Evolutionary conservation across 2,888 invertebrate genomes (phyloP), one percentile per base, ranked within the genome.

Genomic region (Noctuana brunneofusca): DNA sequence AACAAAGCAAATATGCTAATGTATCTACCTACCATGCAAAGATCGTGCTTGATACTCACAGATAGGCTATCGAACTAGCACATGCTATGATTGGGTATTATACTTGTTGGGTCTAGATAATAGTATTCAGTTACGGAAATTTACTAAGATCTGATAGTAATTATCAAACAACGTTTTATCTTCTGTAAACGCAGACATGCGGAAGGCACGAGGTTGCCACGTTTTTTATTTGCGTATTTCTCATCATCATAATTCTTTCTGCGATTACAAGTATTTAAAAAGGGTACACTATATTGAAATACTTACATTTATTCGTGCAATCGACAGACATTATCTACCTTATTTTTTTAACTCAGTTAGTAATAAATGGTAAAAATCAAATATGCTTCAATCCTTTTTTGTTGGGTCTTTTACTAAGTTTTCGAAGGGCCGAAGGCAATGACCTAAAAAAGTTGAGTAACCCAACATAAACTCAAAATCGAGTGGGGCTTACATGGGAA

Each of bases 101-200:
- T 55, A 48, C 35, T 50, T 55, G 49, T 22, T 56, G 22, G 50
- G 30, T 56, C 60, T 52, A 38, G 57, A 67, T 66, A 43, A n/a
- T 3, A 24, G 52, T 62, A 57, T 20, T 43, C 41, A 49, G 48
- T 46, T 58, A 59, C 58, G 71, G 70, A 71, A 71, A 70, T 52
- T 67, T 66, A 67, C 66, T 63, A 50, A 66, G 64, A 68, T 69
- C 60, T 65, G 66, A 63, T 68, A 63, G 50, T 58, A 65, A 67
- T 67, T 68, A 68, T 58, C 46, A 69, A 68, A 66, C 64, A 64
- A 63, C 20, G n/a, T 55, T 22, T 68, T 68, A 69, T 70, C 69
- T 66, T 54, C 41, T 46, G 53, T 50, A 49, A 65, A 32, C 57
- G 66, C 3, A 35, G 64, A 64, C 69, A 69, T 64, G 68, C 60